Evolutionary conservation across 1,140 invertebrate species (phyloP).

Genomic region (Aphis gossypii): DNA sequence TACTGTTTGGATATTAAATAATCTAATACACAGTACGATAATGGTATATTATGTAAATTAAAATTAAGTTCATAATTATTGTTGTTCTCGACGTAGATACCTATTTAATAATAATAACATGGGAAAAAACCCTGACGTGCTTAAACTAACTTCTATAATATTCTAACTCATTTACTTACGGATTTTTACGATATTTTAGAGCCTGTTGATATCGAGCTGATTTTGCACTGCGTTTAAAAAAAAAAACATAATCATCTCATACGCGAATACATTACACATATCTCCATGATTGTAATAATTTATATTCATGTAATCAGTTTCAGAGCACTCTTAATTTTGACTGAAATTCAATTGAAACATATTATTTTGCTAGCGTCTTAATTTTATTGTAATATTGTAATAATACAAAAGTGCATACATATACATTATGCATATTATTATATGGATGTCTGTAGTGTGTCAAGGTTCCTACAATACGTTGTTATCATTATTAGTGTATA

Average conservation of each 20-base stretch:
- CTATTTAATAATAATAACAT: neutral
- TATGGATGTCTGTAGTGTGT: neutral
- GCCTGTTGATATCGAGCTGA: conserved; percentile 39
- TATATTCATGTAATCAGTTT: neutral
- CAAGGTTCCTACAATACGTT: neutral
- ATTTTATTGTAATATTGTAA: neutral
- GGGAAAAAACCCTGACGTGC: neutral
- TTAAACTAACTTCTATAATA: neutral
- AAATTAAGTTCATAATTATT: neutral
- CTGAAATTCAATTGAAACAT: conserved; percentile 9
- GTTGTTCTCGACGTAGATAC: neutral
- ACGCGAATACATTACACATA: neutral
- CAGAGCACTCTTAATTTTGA: conserved; percentile 21
- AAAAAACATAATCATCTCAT: conserved; percentile 7
- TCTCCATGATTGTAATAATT: neutral
- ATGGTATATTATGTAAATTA: neutral
- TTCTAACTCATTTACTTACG: neutral
- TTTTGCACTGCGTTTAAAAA: conserved; percentile 2
- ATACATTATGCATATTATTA: neutral
- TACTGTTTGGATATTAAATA: neutral
- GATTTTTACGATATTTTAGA: neutral
- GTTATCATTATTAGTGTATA: neutral
- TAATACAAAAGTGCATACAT: neutral
- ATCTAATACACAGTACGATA: neutral
- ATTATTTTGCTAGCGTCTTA: neutral